These are phyloP conservation scores for Camponotus fellah DNA, from an alignment of 2,888 invertebrate species.

Conservation along the genomic window DNA sequence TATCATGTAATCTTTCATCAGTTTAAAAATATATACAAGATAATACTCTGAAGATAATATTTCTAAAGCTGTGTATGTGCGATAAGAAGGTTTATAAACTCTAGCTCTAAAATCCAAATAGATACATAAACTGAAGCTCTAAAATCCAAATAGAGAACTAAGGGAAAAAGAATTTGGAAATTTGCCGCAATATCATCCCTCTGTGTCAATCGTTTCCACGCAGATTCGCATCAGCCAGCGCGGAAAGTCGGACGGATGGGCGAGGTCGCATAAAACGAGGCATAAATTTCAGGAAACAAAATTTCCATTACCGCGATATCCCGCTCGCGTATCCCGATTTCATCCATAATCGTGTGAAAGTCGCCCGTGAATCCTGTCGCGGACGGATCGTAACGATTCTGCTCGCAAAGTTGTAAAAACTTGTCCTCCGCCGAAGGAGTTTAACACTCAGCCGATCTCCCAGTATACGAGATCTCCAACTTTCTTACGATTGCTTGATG, in stretches of 20 bases:
- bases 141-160: neutral
- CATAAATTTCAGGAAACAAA: slow-evolving; percentile 57
- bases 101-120: neutral
- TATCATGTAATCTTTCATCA: slow-evolving; percentile 12
- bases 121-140: slow-evolving; percentile 14
- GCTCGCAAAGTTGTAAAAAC: slow-evolving; percentile 66
- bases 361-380: slow-evolving; percentile 55
- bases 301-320: slow-evolving; percentile 60
- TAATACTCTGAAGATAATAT: slow-evolving; percentile 26
- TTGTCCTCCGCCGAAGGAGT: slow-evolving; percentile 50
- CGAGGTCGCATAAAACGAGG: slow-evolving; percentile 39
- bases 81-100: slow-evolving; percentile 47
- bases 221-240: slow-evolving; percentile 1
- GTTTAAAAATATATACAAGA: slow-evolving; percentile 5
- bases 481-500: slow-evolving; percentile 48
- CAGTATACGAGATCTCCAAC: slow-evolving; percentile 41
- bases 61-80: slow-evolving; percentile 20
- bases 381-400: slow-evolving; percentile 60
- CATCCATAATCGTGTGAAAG: slow-evolving; percentile 60
- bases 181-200: neutral
- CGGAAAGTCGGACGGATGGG: slow-evolving; percentile 13
- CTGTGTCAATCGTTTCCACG: slow-evolving; percentile 21
- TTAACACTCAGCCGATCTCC: slow-evolving; percentile 54
- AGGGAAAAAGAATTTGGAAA: neutral
- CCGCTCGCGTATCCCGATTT: slow-evolving; percentile 44